Evolutionary conservation across 2,888 invertebrate species (phyloP).

Genomic region (Epinotia demarniana): DNA sequence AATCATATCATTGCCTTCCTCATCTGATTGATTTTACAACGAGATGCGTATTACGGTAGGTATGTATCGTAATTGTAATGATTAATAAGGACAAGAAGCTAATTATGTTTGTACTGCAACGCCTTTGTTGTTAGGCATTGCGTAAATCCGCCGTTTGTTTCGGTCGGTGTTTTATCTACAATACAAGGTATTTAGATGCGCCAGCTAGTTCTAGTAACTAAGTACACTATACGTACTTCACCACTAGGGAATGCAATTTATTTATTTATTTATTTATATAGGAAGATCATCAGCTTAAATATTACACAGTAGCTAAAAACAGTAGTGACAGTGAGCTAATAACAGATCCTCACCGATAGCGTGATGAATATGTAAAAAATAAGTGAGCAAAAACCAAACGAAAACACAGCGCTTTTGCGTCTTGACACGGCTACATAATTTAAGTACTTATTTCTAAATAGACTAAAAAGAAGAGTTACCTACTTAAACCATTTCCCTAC

Average conservation of each 20-base stretch:
- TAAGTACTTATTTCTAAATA: too few relatives aligned
- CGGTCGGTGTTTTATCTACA: conserved; percentile 44
- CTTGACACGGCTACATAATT: too few relatives aligned
- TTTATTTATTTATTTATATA: too few relatives aligned
- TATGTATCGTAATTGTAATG: conserved; percentile 24
- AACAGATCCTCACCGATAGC: too few relatives aligned
- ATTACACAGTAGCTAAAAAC: too few relatives aligned
- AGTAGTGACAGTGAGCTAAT: too few relatives aligned
- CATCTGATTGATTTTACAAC: conserved; percentile 1
- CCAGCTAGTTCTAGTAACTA: conserved; percentile 8
- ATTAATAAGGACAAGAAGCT: conserved; percentile 18
- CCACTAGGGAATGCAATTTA: background rate
- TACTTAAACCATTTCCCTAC: too few relatives aligned
- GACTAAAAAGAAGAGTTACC: too few relatives aligned
- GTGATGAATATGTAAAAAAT: too few relatives aligned
- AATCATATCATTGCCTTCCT: background rate
- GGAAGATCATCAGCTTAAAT: too few relatives aligned
- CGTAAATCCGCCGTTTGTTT: conserved; percentile 62
- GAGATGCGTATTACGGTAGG: background rate
- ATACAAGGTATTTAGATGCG: conserved; percentile 39
- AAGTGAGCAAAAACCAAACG: too few relatives aligned
- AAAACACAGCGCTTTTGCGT: too few relatives aligned
- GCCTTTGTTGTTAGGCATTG: conserved; percentile 58
- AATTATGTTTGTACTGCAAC: conserved; percentile 48
- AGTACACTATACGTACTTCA: background rate